A percentile compares a stretch with the other conserved stretches of the same genome.
These are phyloP conservation scores for Pseudorhombus dupliciocellatus DNA, from an alignment of 2,113 vertebrate genomes.

Conservation along the genomic window DNA sequence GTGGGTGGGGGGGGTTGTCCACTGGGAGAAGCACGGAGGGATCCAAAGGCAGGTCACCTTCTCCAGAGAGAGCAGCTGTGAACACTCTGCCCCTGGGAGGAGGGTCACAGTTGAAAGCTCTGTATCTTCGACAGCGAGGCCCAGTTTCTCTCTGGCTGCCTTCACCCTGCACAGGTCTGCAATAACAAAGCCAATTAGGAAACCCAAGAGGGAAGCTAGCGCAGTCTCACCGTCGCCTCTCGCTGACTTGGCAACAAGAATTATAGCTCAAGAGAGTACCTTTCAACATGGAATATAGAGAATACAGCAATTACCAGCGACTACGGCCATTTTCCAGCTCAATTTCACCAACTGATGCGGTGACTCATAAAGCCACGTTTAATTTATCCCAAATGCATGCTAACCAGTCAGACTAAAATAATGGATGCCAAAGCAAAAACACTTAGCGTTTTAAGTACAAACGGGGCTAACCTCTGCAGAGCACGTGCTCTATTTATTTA, in stretches of 20 bases:
- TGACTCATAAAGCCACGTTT: constrained; percentile 65
- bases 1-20: constrained; percentile 40
- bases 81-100: constrained; percentile 70
- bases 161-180: constrained; percentile 72
- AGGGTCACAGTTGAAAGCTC: constrained; percentile 71
- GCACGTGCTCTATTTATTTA: constrained; percentile 13
- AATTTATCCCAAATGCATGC: constrained; percentile 60
- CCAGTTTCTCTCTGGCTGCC: constrained; percentile 59
- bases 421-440: constrained; percentile 32
- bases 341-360: constrained; percentile 45
- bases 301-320: constrained; percentile 72
- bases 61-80: constrained; percentile 76
- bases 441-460: constrained; percentile 38
- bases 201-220: constrained; percentile 69
- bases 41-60: constrained; percentile 76
- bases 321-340: constrained; percentile 53
- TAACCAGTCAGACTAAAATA: constrained; percentile 24
- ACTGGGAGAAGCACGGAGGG: constrained; percentile 59
- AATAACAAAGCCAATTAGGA: constrained; percentile 83
- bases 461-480: constrained; percentile 1
- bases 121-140: constrained; percentile 62
- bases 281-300: constrained; percentile 69
- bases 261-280: constrained; percentile 73
- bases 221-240: constrained; percentile 68
- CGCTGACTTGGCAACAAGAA: constrained; percentile 77